Conservation (phyloP, 2,888 invertebrate genomes). For the Actias luna region DNA sequence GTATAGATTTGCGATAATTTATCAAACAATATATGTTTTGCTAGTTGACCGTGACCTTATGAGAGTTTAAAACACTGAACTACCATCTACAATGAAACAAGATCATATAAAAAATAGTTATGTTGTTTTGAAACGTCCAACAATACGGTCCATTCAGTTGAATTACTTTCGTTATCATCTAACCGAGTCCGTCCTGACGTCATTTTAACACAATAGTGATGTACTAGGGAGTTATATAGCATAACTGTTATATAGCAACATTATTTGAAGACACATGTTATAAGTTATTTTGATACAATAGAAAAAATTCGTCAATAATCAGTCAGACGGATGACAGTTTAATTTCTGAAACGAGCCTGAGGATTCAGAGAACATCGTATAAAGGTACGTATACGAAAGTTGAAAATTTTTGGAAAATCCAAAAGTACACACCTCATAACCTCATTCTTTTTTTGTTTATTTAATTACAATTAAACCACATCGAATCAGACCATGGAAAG, state of each 20-base stretch:
- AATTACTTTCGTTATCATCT: slow-evolving; percentile 9
- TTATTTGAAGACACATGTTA: background rate
- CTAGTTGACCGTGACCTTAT: background rate
- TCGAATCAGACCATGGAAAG: too few species aligned
- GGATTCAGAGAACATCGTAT: too few species aligned
- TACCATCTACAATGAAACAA: background rate
- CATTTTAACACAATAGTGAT: background rate
- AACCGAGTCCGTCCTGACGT: background rate
- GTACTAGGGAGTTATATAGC: background rate
- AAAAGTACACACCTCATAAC: too few species aligned
- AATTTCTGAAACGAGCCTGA: too few species aligned
- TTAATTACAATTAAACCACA: too few species aligned
- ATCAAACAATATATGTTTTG: background rate
- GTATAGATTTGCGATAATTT: background rate
- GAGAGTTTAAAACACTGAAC: background rate
- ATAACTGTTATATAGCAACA: background rate
- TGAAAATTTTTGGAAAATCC: too few species aligned
- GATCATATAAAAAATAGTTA: background rate
- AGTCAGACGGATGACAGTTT: too few species aligned
- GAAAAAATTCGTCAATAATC: too few species aligned
- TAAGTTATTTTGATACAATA: background rate
- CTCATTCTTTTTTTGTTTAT: too few species aligned
- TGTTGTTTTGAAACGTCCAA: background rate
- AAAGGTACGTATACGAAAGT: too few species aligned
- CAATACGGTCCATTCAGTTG: slow-evolving; percentile 18